Conservation (phyloP, 2,888 invertebrate genomes). For the Machimus atricapillus region DNA sequence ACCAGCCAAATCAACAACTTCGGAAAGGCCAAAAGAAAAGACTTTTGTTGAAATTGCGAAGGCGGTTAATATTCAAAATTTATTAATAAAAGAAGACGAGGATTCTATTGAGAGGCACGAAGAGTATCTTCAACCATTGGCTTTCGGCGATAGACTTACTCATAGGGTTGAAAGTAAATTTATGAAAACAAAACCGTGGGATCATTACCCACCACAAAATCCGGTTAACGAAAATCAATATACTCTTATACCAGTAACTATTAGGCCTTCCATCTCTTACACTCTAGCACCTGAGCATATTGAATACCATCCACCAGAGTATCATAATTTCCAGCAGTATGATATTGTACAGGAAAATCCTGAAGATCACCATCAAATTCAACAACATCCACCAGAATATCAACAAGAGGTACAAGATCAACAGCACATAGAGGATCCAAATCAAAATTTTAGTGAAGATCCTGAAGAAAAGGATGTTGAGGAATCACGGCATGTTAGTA, state of each 20-base stretch:
- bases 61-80: slow-evolving; percentile 65
- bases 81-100: slow-evolving; percentile 59
- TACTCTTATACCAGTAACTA: neutral
- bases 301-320: neutral
- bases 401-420: neutral
- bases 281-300: neutral
- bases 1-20: neutral
- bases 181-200: slow-evolving; percentile 10
- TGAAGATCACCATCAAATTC: neutral
- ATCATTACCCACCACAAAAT: neutral
- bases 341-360: neutral
- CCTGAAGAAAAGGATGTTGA: slow-evolving; percentile 1
- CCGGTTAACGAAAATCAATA: neutral
- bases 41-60: slow-evolving; percentile 72
- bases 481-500: neutral
- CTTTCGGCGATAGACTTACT: neutral
- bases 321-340: neutral
- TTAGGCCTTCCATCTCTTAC: neutral
- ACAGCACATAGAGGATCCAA: neutral
- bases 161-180: slow-evolving; percentile 15
- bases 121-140: slow-evolving; percentile 50
- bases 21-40: slow-evolving; percentile 53
- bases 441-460: neutral
- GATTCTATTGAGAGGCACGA: slow-evolving; percentile 57
- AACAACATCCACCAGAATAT: neutral